Conservation (phyloP, 2,113 vertebrate species). For the Marmota monax region DNA sequence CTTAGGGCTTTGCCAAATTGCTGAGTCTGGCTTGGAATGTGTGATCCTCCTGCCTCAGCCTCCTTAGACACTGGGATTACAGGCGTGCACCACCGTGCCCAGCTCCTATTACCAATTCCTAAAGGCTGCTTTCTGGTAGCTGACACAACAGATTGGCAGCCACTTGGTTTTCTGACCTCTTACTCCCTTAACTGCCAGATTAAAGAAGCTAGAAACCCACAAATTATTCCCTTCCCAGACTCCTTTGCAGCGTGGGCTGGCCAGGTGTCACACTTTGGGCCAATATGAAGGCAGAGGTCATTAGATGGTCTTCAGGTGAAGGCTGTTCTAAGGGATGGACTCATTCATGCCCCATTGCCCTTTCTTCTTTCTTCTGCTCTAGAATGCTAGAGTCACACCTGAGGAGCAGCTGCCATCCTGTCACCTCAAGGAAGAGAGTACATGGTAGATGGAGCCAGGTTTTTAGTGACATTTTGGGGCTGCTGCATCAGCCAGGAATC, state of each 20-base stretch:
- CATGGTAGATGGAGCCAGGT: not conserved
- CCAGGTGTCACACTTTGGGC: not conserved
- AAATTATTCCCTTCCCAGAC: constrained; percentile 11
- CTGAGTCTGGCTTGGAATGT: too few species aligned
- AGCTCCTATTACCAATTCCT: not conserved
- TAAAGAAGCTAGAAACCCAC: not conserved
- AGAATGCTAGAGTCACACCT: not conserved
- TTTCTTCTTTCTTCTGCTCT: not conserved
- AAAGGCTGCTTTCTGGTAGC: not conserved
- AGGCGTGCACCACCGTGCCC: too few species aligned
- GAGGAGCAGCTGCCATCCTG: not conserved
- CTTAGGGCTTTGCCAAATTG: too few species aligned
- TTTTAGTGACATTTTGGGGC: not conserved
- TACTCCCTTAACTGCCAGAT: constrained; percentile 20
- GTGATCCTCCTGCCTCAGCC: too few species aligned
- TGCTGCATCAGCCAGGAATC: not conserved
- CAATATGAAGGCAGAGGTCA: constrained; percentile 19
- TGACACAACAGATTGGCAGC: not conserved
- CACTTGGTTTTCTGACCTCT: not conserved
- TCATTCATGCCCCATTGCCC: not conserved
- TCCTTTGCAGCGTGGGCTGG: not conserved
- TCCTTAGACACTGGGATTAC: too few species aligned
- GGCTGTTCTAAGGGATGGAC: not conserved
- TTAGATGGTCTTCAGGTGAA: not conserved
- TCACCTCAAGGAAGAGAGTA: not conserved